Percentiles rank a stretch among this genome's conserved stretches.
These are phyloP conservation scores for Pollenia labialis DNA, from an alignment of 2,888 invertebrate genomes.

Conservation along the genomic window DNA sequence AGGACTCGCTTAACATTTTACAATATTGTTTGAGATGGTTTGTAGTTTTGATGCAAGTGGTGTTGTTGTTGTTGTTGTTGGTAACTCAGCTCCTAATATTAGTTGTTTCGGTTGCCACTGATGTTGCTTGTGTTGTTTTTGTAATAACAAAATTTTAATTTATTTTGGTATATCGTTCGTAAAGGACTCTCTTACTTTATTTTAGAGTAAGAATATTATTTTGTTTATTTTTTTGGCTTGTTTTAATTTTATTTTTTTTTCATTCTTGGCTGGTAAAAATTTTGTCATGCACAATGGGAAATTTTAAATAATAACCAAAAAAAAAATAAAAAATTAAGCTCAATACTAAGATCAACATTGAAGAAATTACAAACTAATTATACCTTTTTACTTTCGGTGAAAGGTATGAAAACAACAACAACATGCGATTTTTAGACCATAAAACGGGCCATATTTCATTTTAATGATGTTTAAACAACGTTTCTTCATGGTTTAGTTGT, in stretches of 20 bases:
- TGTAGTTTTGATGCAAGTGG: constrained; percentile 34
- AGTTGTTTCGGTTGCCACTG: constrained; percentile 24
- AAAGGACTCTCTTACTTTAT: constrained; percentile 33
- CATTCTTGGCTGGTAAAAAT: background rate
- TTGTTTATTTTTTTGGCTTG: background rate
- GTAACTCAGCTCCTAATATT: constrained; percentile 14
- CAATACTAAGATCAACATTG: too few species aligned
- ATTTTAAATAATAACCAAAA: too few species aligned
- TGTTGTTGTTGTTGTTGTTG: background rate
- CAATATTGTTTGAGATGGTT: constrained; percentile 18
- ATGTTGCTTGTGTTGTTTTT: constrained; percentile 14
- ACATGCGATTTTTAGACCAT: too few species aligned
- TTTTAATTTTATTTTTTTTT: background rate
- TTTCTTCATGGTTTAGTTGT: too few species aligned
- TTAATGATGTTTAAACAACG: too few species aligned
- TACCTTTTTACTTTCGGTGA: too few species aligned
- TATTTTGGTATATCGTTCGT: constrained; percentile 45
- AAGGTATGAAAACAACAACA: too few species aligned
- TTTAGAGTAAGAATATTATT: background rate
- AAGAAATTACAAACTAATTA: too few species aligned
- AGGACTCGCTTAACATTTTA: constrained; percentile 11
- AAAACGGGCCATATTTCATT: too few species aligned
- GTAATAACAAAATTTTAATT: constrained; percentile 57
- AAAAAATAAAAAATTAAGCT: too few species aligned
- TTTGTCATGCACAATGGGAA: background rate